Conservation (phyloP, 2,113 vertebrate species). For the Oncorhynchus masou region DNA sequence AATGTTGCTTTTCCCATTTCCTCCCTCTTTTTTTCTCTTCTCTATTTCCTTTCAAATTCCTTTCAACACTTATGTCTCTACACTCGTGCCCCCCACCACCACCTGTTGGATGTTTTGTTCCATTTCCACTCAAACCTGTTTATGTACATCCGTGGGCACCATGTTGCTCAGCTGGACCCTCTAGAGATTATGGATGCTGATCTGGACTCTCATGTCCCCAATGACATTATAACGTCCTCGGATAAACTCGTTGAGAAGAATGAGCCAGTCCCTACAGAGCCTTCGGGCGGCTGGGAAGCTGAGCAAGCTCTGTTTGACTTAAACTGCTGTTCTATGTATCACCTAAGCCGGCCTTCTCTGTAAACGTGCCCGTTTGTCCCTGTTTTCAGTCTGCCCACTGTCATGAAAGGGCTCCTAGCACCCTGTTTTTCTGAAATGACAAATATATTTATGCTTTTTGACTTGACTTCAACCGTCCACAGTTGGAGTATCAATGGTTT, state of each 20-base stretch:
- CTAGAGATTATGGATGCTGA: slow-evolving; percentile 99
- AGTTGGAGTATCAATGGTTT: too few species aligned
- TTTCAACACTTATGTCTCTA: neutral
- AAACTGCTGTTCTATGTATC: neutral
- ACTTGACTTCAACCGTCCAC: too few species aligned
- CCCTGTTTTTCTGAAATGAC: too few species aligned
- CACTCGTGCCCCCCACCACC: slow-evolving; percentile 13
- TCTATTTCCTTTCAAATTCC: neutral
- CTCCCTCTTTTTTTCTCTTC: neutral
- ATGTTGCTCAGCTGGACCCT: slow-evolving; percentile 98
- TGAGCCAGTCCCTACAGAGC: neutral
- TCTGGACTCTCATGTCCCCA: slow-evolving; percentile 96
- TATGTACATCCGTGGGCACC: slow-evolving; percentile 97
- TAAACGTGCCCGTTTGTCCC: neutral
- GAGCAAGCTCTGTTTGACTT: neutral
- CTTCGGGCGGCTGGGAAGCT: neutral
- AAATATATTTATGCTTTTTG: too few species aligned
- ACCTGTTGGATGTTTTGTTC: slow-evolving; percentile 25
- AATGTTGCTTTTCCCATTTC: slow-evolving; percentile 63
- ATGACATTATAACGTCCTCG: slow-evolving; percentile 96
- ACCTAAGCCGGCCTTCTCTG: neutral
- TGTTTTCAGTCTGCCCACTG: neutral
- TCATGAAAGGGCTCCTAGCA: neutral
- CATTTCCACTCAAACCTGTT: slow-evolving; percentile 20
- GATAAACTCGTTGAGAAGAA: slow-evolving; percentile 98